Percentiles rank a stretch among this genome's conserved stretches.
Evolutionary conservation across 2,888 invertebrate genomes (phyloP).

Genomic region (Ophion obscuratus): DNA sequence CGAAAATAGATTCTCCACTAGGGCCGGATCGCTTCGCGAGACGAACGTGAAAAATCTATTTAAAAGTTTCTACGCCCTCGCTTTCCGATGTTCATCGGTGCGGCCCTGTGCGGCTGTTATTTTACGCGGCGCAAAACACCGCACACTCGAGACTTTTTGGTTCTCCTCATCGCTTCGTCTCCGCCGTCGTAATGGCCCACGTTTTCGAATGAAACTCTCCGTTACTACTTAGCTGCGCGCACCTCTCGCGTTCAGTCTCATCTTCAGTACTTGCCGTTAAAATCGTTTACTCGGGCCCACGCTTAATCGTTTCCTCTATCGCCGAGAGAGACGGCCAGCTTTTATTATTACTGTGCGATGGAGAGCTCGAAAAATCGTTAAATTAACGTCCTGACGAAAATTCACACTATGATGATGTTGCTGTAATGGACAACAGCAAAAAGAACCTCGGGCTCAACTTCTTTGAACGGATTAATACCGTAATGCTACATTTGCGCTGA

Average conservation of each 20-base stretch:
- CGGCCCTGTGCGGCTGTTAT: conserved; percentile 75
- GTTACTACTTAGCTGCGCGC: conserved; percentile 26
- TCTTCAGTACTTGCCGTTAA: conserved; percentile 41
- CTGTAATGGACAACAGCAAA: neutral
- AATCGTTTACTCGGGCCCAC: conserved; percentile 12
- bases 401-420: neutral
- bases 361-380: neutral
- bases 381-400: neutral
- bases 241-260: conserved; percentile 23
- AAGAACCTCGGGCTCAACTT: neutral
- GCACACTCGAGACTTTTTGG: conserved; percentile 57
- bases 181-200: conserved; percentile 12
- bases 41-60: conserved; percentile 76
- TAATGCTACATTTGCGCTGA: neutral
- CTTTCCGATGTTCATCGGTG: conserved; percentile 65
- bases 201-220: conserved; percentile 47
- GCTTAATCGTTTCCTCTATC: conserved; percentile 30
- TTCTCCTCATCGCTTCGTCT: conserved; percentile 11
- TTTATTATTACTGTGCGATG: neutral
- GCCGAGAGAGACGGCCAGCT: neutral
- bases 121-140: conserved; percentile 50
- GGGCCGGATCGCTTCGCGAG: conserved; percentile 78
- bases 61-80: conserved; percentile 72
- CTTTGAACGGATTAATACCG: neutral
- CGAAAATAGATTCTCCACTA: conserved; percentile 77